Evolutionary conservation across 2,113 vertebrate genomes (phyloP).

Genomic region (Lynx canadensis): DNA sequence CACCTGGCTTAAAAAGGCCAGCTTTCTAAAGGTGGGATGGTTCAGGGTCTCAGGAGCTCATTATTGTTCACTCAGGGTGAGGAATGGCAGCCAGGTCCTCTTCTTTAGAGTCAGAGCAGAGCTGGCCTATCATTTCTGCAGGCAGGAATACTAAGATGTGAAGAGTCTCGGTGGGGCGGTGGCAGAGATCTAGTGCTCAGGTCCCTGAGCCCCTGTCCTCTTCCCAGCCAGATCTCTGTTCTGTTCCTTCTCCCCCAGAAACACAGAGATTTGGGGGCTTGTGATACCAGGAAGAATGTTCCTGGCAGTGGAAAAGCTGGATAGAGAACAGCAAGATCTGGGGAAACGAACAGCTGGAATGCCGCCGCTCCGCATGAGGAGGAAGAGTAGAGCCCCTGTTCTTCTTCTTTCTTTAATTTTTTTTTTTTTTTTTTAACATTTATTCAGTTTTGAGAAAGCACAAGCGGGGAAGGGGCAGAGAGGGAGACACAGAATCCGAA

Average conservation of each 20-base stretch:
- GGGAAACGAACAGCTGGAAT: not conserved
- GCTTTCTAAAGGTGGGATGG: not conserved
- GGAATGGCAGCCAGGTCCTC: constrained; percentile 4
- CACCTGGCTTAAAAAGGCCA: not conserved
- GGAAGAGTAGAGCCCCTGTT: not conserved
- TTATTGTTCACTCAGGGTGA: not conserved
- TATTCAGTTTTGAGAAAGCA: too few species aligned
- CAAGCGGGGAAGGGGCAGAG: too few species aligned
- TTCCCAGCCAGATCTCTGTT: not conserved
- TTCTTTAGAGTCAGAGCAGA: constrained; percentile 2
- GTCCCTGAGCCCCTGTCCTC: not conserved
- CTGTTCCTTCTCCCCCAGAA: not conserved
- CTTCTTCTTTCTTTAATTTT: not conserved
- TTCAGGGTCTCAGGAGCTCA: not conserved
- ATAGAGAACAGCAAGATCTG: not conserved
- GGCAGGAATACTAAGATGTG: not conserved
- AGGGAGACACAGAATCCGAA: too few species aligned
- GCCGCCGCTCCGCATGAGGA: not conserved
- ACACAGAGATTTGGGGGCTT: not conserved
- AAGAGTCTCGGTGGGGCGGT: not conserved
- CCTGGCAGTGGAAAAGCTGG: not conserved
- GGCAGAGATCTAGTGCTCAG: not conserved
- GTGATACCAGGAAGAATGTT: not conserved
- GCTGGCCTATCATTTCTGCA: not conserved
- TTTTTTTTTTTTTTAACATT: too few species aligned